Conservation (phyloP, 2,113 vertebrate species). For the Oncorhynchus gorbuscha region DNA sequence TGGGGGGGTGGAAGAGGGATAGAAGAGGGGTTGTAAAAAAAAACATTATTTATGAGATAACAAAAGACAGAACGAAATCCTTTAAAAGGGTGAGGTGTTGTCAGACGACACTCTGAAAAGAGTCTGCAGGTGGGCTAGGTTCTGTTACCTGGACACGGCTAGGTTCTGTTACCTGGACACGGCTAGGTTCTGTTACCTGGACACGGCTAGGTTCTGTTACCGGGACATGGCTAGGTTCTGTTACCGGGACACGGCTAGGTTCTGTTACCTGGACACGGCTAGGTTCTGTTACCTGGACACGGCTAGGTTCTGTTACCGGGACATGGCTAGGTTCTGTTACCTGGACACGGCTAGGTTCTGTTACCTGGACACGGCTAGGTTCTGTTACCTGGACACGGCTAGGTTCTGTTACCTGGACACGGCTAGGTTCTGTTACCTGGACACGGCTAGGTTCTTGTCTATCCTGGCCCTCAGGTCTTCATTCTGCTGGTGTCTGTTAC, state of each 20-base stretch:
- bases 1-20: too few relatives aligned
- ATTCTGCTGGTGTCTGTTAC: slow-evolving; percentile 70
- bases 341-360: slow-evolving; percentile 25
- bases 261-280: slow-evolving; percentile 25
- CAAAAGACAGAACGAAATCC: too few relatives aligned
- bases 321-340: slow-evolving; percentile 25
- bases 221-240: slow-evolving; percentile 25
- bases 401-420: slow-evolving; percentile 25
- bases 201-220: slow-evolving; percentile 25
- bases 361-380: too few relatives aligned
- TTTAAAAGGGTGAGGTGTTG: too few relatives aligned
- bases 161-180: slow-evolving; percentile 67
- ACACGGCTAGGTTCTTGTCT: slow-evolving; percentile 65
- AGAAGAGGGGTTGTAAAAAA: too few relatives aligned
- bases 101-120: too few relatives aligned
- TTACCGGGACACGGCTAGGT: too few relatives aligned
- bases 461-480: slow-evolving; percentile 74
- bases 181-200: slow-evolving; percentile 26
- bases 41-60: too few relatives aligned
- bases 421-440: too few relatives aligned
- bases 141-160: slow-evolving; percentile 73
- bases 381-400: slow-evolving; percentile 25
- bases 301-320: slow-evolving; percentile 25
- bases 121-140: slow-evolving; percentile 63
- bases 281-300: slow-evolving; percentile 25